Conservation (phyloP, 1,140 invertebrate species). For the Hestina assimilis region DNA sequence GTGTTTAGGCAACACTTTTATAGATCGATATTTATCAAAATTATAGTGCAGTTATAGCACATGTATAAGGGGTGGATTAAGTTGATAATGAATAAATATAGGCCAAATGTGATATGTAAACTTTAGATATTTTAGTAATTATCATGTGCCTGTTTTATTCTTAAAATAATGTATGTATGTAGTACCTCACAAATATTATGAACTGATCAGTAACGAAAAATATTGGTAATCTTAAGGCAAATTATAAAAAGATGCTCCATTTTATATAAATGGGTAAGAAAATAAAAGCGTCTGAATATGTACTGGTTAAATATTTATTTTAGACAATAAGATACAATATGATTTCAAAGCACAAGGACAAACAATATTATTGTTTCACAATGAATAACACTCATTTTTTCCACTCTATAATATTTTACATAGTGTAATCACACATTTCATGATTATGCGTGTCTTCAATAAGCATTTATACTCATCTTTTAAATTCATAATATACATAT, state of each 20-base stretch:
- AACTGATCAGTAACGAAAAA: no score
- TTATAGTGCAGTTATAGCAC: neutral
- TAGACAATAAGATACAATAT: slow-evolving; percentile 65
- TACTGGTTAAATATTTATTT: slow-evolving; percentile 76
- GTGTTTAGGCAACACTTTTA: neutral
- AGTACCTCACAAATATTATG: no score
- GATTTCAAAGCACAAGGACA: slow-evolving; percentile 65
- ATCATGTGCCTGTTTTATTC: no score
- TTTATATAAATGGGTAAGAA: slow-evolving; percentile 7
- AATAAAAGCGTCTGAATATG: slow-evolving; percentile 44
- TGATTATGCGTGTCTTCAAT: slow-evolving; percentile 31
- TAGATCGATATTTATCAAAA: neutral
- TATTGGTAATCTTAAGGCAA: no score
- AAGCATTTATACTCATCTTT: slow-evolving; percentile 47
- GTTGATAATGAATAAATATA: no score
- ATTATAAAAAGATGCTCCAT: neutral
- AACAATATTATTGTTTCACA: slow-evolving; percentile 49
- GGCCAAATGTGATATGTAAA: no score
- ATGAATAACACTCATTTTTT: slow-evolving; percentile 51
- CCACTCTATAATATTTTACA: slow-evolving; percentile 56
- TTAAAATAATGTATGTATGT: no score
- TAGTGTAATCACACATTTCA: slow-evolving; percentile 53
- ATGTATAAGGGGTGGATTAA: neutral
- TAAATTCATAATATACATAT: slow-evolving; percentile 70
- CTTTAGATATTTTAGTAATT: no score